Base-by-base conservation (phyloP, 1,140 invertebrate species). In the Aphelinus atriplicis region DNA sequence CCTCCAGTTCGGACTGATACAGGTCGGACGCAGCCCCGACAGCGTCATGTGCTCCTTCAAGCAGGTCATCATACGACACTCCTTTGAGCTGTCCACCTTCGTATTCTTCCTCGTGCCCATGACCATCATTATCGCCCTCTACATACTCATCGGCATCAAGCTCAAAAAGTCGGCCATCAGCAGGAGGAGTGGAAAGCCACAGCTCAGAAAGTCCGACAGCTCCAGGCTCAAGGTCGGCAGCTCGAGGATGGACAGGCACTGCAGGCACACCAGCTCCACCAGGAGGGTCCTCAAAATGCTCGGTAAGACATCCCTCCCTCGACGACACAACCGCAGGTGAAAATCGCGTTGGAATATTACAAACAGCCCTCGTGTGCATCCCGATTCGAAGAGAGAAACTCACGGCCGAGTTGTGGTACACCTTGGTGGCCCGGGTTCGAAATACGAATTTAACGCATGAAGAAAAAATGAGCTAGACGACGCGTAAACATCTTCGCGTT, bases 71-170 rank as follows among this genome's bases (percentile, higher is more conserved):
- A 85, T 94, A 3, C 83, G 90, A 43, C 92, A 95, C 82, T 92
- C 93, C 0, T 97, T 97, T 82, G 93, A 95, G 80, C 86, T 96
- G n/a, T 95, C 95, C 1, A 95, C 94, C 0, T 91, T 95, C 74
- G 82, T 97, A 9, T 96, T 97, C 86, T 97, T 97, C 82, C 89
- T 95, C 1, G 89, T 93, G 4, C 96, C 96, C 0, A 96, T 97
- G 94, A 91, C 92, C 2, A 81, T 96, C 45, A 97, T 97, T 72
- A 94, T 93, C 1, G 92, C 94, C 3, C 88, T 96, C 0, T 97
- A 97, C 81, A 89, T 92, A 3, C 86, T 95, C 58, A 97, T 97
- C 79, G 95, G 93, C 1, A 79, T 95, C 3, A 92, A 93, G 80
- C 84, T 97, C 51, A 91, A 92, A 72, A 89, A 91, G 63, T 92